Evolutionary conservation across 2,113 vertebrate species (phyloP).

Genomic region (Cochlearius cochlearius): DNA sequence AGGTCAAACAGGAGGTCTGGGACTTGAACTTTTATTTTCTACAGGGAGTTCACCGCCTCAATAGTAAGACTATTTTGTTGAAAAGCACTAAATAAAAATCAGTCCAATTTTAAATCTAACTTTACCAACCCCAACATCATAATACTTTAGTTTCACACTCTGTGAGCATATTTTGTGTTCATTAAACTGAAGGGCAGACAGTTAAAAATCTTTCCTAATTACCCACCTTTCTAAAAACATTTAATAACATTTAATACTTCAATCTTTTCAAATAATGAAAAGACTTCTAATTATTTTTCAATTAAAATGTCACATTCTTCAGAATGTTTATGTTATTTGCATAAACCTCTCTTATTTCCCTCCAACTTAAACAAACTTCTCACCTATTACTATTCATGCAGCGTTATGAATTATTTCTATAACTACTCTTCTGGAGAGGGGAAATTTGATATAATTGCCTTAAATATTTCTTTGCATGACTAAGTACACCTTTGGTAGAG

Average conservation of each 20-base stretch:
- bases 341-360: background rate
- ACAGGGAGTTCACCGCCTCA: background rate
- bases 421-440: background rate
- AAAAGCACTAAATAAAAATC: background rate
- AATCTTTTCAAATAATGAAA: background rate
- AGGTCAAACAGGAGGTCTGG: background rate
- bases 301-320: conserved; percentile 17
- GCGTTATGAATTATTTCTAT: conserved; percentile 7
- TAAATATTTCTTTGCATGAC: conserved; percentile 38
- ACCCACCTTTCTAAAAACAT: background rate
- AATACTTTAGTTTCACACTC: background rate
- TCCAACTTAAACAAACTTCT: conserved; percentile 39
- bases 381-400: background rate
- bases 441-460: conserved; percentile 18
- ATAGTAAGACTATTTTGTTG: background rate
- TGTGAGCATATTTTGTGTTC: background rate
- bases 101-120: background rate
- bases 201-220: background rate
- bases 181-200: background rate
- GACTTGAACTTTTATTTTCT: background rate
- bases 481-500: conserved; percentile 14
- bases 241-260: background rate
- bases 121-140: background rate
- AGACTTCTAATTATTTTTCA: conserved; percentile 21
- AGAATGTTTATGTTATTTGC: background rate